phyloP scores from a whole-genome alignment of 2,113 vertebrate species.

The Arvicanthis niloticus region DNA sequence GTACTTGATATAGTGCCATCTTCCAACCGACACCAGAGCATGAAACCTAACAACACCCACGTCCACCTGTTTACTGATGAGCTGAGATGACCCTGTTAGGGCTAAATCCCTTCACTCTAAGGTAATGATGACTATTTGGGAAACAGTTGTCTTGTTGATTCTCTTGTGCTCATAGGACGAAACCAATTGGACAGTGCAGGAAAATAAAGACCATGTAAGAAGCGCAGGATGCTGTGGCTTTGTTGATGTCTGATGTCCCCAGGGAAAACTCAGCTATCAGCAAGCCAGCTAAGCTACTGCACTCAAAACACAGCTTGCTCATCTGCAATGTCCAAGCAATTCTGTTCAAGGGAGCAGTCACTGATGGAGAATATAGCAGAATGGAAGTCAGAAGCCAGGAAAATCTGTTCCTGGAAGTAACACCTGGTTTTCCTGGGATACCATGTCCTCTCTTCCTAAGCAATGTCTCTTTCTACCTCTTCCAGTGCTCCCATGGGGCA shows the following conservation, averaged over 20 bases:
- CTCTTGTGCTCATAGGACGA: neutral
- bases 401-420: neutral
- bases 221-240: neutral
- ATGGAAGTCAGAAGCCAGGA: neutral
- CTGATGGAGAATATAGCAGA: neutral
- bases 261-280: slow-evolving; percentile 54
- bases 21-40: too few relatives aligned
- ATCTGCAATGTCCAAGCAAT: neutral
- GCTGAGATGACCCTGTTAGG: neutral
- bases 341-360: too few relatives aligned
- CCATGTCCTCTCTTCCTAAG: neutral
- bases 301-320: slow-evolving; percentile 30
- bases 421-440: neutral
- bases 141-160: neutral
- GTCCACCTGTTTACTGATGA: neutral
- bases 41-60: neutral
- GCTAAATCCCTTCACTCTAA: too few relatives aligned
- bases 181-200: neutral
- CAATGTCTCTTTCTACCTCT: neutral
- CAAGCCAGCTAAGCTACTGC: neutral
- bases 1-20: too few relatives aligned
- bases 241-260: slow-evolving; percentile 1
- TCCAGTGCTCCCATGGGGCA: neutral
- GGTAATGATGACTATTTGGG: neutral
- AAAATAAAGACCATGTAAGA: neutral